A percentile compares a stretch with the other conserved stretches of the same genome.
Conservation (phyloP, 2,797 vertebrate species). For the Neoniphon sammara region DNA sequence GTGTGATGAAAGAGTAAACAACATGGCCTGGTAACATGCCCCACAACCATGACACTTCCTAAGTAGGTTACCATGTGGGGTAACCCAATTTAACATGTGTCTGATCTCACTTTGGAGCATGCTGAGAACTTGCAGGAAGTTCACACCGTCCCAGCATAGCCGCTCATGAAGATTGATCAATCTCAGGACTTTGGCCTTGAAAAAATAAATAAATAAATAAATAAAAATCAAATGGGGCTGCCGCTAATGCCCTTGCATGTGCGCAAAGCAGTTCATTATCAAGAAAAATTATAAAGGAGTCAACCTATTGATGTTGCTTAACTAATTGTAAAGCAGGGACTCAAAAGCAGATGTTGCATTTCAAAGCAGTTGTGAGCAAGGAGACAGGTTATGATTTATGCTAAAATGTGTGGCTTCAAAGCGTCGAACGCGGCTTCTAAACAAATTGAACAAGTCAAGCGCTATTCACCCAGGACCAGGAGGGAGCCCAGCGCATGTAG, state of each 20-base stretch:
- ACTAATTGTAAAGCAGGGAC: constrained; percentile 87
- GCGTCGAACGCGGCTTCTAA: constrained; percentile 84
- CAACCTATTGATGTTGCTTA: constrained; percentile 87
- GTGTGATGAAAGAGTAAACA: constrained; percentile 87
- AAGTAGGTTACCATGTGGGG: constrained; percentile 81
- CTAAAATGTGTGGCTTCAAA: constrained; percentile 92
- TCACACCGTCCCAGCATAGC: neutral
- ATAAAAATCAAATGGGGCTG: constrained; percentile 55
- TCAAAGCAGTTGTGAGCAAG: constrained; percentile 86
- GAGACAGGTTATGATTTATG: constrained; percentile 92
- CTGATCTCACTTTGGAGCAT: constrained; percentile 55
- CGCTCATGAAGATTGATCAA: constrained; percentile 50
- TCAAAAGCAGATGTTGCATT: constrained; percentile 89
- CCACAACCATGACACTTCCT: constrained; percentile 83
- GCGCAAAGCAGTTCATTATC: constrained; percentile 82
- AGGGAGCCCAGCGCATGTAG: constrained; percentile 82
- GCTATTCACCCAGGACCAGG: constrained; percentile 87
- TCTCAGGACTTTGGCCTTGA: constrained; percentile 64
- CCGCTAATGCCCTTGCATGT: constrained; percentile 60
- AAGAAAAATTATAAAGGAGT: constrained; percentile 83
- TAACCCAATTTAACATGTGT: constrained; percentile 78
- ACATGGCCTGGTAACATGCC: constrained; percentile 80
- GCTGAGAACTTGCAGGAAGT: constrained; percentile 62
- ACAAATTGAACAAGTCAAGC: constrained; percentile 95
- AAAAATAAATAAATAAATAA: too few species aligned